Percentiles rank a stretch among this genome's conserved stretches.
Conservation (phyloP, 2,113 vertebrate species). For the human region GRCh38 chr2:199095001-199095500, state of each 20-base stretch:
- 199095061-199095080: background rate
- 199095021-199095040: background rate
- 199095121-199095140: no score
- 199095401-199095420: background rate
- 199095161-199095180: background rate
- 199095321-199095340: background rate
- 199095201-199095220: background rate
- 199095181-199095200: background rate
- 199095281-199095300: background rate
- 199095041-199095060: background rate
- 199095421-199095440: background rate
- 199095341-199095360: background rate
- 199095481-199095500: background rate
- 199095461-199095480: background rate
- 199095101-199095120: background rate
- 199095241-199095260: constrained; percentile 9
- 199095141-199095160: background rate
- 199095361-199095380: background rate
- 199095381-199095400: background rate
- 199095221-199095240: background rate
- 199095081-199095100: no score
- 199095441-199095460: background rate
- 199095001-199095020: no score
- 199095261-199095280: background rate
- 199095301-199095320: background rate